Evolutionary conservation across 2,797 vertebrate genomes (phyloP).

Genomic region (Acridotheres tristis): DNA sequence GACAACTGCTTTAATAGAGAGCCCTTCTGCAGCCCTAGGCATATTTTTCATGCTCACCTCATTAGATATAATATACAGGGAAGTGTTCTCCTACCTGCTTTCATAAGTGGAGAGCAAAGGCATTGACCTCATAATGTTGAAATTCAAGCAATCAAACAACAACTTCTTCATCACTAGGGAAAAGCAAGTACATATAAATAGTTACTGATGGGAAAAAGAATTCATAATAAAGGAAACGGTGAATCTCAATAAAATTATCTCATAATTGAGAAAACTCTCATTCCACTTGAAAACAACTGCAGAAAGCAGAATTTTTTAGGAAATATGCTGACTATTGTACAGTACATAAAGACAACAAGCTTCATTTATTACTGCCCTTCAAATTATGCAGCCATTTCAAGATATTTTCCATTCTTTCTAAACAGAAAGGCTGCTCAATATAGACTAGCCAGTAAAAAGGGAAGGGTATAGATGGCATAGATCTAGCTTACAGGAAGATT

Average conservation of each 20-base stretch:
- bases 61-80: not conserved
- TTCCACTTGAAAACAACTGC: not conserved
- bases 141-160: not conserved
- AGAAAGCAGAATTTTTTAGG: not conserved
- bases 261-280: not conserved
- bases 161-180: not conserved
- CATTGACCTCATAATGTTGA: conserved; percentile 11
- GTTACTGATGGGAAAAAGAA: not conserved
- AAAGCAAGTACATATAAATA: not conserved
- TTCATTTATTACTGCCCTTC: not conserved
- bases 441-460: not conserved
- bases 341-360: not conserved
- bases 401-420: not conserved
- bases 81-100: not conserved
- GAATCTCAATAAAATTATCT: not conserved
- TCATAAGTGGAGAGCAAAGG: not conserved
- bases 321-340: not conserved
- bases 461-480: not conserved
- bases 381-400: not conserved
- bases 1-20: conserved; percentile 32
- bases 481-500: not conserved
- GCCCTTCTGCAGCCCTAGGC: not conserved
- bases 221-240: not conserved
- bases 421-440: not conserved
- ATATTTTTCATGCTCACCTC: not conserved